These are phyloP conservation scores for Ctenoplectra terminalis DNA, from an alignment of 1,140 invertebrate genomes.

Conservation along the genomic window DNA sequence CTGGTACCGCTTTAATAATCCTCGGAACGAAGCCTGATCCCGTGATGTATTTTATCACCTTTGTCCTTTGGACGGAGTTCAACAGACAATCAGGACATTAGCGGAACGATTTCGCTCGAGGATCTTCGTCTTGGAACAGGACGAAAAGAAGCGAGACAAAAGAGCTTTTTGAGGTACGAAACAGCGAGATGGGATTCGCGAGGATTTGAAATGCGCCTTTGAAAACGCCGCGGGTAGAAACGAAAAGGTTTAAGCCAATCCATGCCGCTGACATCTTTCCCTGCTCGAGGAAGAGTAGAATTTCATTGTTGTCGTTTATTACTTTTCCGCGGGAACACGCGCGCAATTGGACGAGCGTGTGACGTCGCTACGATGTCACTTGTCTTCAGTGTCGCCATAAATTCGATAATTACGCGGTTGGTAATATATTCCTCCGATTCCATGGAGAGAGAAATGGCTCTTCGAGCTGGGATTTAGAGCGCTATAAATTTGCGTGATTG, in stretches of 20 bases:
- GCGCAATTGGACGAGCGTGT: not conserved
- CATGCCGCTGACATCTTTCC: slow-evolving; percentile 29
- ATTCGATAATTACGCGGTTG: not conserved
- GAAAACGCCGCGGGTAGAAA: slow-evolving; percentile 50
- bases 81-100: too few relatives aligned
- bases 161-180: slow-evolving; percentile 26
- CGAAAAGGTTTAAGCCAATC: slow-evolving; percentile 28
- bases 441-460: not conserved
- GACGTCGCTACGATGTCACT: not conserved
- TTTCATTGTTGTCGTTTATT: slow-evolving; percentile 35
- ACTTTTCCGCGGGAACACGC: not conserved
- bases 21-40: not conserved
- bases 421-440: not conserved
- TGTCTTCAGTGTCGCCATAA: not conserved
- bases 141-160: slow-evolving; percentile 26
- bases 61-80: not conserved
- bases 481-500: not conserved
- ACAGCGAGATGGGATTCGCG: slow-evolving; percentile 20
- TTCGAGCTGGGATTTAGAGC: not conserved
- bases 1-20: slow-evolving; percentile 11
- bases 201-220: slow-evolving; percentile 32
- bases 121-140: not conserved
- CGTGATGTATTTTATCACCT: not conserved
- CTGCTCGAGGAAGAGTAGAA: slow-evolving; percentile 13
- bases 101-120: too few relatives aligned